Evolutionary conservation across 2,113 vertebrate genomes (phyloP), one percentile per base, ranked within the genome.

Genomic region (Ifrita kowaldi): DNA sequence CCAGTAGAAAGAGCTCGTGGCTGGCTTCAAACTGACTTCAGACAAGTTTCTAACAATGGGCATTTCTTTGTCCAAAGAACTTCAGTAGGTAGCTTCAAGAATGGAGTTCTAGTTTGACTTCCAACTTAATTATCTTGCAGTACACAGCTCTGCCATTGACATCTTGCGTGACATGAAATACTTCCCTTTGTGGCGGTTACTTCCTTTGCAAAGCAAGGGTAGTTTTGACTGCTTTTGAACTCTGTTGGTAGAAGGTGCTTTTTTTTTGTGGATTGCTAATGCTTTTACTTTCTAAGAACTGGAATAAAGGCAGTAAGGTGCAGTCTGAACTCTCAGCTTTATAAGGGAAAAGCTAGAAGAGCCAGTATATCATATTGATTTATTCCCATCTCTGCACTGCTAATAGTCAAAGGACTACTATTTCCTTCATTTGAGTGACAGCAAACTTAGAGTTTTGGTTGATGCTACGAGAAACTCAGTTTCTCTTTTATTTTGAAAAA

Each of bases 161-260:
- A 11, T 23, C 35, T 64, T 4, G 0, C 13, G 44, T 55, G 46
- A 50, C 10, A 18, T 0, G 0, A 62, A 81, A 37, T 56, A 46
- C 46, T 71, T 57, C 41, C 10, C 73, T 69, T 65, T 6, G 7
- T 60, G 47, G 27, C 3, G 18, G 33, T 21, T 77, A 30, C 41
- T 55, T 77, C 52, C 52, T 84, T 59, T 69, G 80, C 60, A 82
- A 78, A 49, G 39, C 49, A 47, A 64, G 42, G 5, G 19, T 73
- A 32, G 32, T 74, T 84, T 56, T 64, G 41, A 35, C 37, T 56
- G 46, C 68, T 81, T 90, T 81, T 67, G 68, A 83, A 46, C 35
- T 83, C 50, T 2, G 1, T n/a, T 86, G 71, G 44, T 65, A 59
- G 68, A 70, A 86, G 33, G 10, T 86, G 16, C n/a, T 28, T 4